phyloP scores from a whole-genome alignment of 64 coral and sea anemone genomes.

The Porites australiensis region DNA sequence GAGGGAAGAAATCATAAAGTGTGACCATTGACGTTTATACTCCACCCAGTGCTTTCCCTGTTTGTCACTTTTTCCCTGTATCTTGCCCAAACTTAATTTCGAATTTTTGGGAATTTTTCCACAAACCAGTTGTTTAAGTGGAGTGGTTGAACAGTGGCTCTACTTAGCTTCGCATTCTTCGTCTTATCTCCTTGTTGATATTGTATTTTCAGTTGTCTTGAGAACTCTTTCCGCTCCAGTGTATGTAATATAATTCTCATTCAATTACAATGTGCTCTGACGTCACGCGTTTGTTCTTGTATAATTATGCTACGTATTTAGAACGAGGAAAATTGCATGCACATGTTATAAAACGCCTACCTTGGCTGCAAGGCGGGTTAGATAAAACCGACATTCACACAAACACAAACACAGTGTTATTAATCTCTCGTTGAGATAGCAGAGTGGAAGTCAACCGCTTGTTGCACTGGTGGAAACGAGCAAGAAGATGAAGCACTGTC shows the following conservation, averaged over 20 bases:
- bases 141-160: neutral
- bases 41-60: too few relatives aligned
- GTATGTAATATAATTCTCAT: neutral
- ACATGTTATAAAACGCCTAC: neutral
- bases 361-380: neutral
- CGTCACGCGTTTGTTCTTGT: neutral
- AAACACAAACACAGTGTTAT: neutral
- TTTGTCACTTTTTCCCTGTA: too few relatives aligned
- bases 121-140: too few relatives aligned
- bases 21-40: neutral
- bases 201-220: neutral
- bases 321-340: conserved; percentile 32
- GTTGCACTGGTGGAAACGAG: neutral
- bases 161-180: neutral
- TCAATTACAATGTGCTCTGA: neutral
- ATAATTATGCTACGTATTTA: neutral
- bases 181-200: neutral
- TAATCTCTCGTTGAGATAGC: neutral
- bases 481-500: neutral
- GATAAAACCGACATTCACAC: neutral
- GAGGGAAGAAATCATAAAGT: too few relatives aligned
- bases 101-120: too few relatives aligned
- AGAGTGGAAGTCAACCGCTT: neutral
- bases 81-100: too few relatives aligned
- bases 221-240: conserved; percentile 1